These are phyloP conservation scores for Chrysomela aeneicollis DNA, from an alignment of 2,888 invertebrate species.

Conservation along the genomic window DNA sequence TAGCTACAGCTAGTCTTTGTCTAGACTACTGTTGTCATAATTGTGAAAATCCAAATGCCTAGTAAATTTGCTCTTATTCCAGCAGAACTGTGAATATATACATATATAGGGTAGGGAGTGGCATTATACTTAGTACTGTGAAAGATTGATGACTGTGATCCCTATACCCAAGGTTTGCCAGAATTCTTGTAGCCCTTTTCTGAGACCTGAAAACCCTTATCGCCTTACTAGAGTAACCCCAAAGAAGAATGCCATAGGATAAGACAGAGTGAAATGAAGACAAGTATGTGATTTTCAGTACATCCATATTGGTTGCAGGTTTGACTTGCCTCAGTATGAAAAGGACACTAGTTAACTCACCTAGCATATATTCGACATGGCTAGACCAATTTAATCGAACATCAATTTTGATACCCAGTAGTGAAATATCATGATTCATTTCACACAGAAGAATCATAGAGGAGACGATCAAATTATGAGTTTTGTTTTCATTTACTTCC, in stretches of 20 bases:
- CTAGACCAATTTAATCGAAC: conserved; percentile 2
- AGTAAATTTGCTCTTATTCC: background rate
- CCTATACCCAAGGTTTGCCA: conserved; percentile 4
- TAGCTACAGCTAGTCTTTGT: too few relatives aligned
- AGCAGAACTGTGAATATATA: background rate
- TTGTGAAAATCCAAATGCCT: background rate
- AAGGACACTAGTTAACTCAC: conserved; percentile 7
- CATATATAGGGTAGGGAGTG: background rate
- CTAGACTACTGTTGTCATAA: background rate
- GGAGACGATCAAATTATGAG: conserved; percentile 4
- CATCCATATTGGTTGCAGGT: conserved; percentile 9
- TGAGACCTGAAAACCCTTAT: background rate
- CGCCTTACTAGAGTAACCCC: background rate
- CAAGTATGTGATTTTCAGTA: background rate
- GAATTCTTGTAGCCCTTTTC: conserved; percentile 9
- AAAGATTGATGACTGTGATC: background rate
- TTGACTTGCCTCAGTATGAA: conserved; percentile 3
- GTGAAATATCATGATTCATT: background rate
- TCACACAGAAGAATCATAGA: background rate
- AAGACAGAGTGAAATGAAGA: background rate
- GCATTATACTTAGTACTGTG: background rate
- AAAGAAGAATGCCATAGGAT: background rate
- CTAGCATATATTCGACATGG: conserved; percentile 1
- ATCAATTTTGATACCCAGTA: too few relatives aligned
- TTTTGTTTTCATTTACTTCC: background rate